phyloP scores from a whole-genome alignment of 2,888 invertebrate species.

The Nymphalis polychloros region DNA sequence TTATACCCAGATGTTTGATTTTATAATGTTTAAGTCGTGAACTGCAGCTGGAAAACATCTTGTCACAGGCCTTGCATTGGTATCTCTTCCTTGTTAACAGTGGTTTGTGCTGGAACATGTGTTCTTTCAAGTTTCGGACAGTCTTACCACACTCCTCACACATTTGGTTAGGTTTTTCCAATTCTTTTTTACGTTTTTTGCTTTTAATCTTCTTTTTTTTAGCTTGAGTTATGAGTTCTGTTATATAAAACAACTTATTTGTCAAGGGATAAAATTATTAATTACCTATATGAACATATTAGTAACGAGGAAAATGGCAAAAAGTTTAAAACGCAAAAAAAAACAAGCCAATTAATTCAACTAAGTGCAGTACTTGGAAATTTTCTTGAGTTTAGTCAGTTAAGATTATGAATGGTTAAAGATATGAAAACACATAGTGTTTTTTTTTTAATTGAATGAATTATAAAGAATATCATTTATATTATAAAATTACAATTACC shows the following conservation, averaged over 20 bases:
- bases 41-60: slow-evolving; percentile 52
- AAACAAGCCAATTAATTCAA: too few species aligned
- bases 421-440: too few species aligned
- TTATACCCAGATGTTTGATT: slow-evolving; percentile 63
- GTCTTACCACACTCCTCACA: slow-evolving; percentile 69
- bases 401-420: too few species aligned
- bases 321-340: too few species aligned
- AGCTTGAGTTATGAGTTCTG: slow-evolving; percentile 11
- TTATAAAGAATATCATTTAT: too few species aligned
- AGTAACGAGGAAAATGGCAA: too few species aligned
- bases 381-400: too few species aligned
- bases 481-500: slow-evolving; percentile 41
- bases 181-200: slow-evolving; percentile 41
- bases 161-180: slow-evolving; percentile 45
- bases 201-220: slow-evolving; percentile 33
- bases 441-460: too few species aligned
- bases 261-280: too few species aligned
- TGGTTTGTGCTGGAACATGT: slow-evolving; percentile 53
- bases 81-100: slow-evolving; percentile 44
- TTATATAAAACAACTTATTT: too few species aligned
- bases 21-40: slow-evolving; percentile 59
- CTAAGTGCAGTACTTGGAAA: too few species aligned
- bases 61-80: slow-evolving; percentile 61
- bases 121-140: slow-evolving; percentile 58
- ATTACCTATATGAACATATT: too few species aligned